These are phyloP conservation scores for Zygogramma bicolorata DNA, from an alignment of 2,888 invertebrate genomes.

Conservation along the genomic window DNA sequence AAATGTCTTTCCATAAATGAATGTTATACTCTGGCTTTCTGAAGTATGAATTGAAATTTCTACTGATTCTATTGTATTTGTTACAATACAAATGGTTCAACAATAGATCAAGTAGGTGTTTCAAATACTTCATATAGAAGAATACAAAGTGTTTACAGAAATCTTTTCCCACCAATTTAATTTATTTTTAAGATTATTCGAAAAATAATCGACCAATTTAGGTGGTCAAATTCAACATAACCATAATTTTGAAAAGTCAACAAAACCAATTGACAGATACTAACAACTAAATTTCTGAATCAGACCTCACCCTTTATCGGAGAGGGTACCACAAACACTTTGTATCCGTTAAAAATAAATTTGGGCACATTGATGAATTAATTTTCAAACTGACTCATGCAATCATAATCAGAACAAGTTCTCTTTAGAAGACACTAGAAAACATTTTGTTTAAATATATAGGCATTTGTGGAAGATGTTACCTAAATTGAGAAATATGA, in stretches of 20 bases:
- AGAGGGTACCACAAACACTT: not conserved
- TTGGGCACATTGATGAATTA: not conserved
- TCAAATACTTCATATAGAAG: not conserved
- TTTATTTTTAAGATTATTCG: too few species aligned
- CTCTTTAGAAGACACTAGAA: not conserved
- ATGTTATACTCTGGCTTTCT: not conserved
- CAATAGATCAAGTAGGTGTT: not conserved
- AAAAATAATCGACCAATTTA: too few species aligned
- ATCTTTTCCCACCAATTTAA: too few species aligned
- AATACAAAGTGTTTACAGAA: not conserved
- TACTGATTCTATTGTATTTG: not conserved
- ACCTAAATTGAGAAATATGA: not conserved
- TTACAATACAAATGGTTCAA: not conserved
- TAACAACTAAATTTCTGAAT: too few species aligned
- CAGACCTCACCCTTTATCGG: too few species aligned
- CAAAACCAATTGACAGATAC: too few species aligned
- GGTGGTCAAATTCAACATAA: too few species aligned
- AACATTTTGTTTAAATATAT: conserved; percentile 7
- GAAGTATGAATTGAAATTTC: not conserved
- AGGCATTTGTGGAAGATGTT: not conserved
- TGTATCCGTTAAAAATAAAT: not conserved
- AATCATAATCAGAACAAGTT: not conserved
- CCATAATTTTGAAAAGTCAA: too few species aligned
- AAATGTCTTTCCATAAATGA: conserved; percentile 1
- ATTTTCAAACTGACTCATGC: not conserved